Base-by-base conservation (phyloP, 2,797 vertebrate genomes). In the Melanotaenia parkinsoni region DNA sequence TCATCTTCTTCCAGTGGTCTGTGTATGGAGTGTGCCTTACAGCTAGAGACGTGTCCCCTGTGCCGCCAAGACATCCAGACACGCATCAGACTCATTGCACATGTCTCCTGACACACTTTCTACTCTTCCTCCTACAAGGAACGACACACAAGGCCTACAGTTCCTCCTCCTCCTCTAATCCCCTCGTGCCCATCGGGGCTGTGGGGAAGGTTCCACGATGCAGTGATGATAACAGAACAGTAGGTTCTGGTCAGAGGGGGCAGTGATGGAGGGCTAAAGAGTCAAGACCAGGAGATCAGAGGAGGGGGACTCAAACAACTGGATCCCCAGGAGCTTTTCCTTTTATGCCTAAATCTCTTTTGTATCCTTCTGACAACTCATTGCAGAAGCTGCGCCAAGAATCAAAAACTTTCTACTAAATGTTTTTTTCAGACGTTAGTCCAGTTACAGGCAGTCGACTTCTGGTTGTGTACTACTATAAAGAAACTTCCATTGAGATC, bases 11-110 rank as follows among this genome's bases (percentile, higher is more conserved):
- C 9, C 89, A 99, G 98, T 81, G 98, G 98, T 90, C 96, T 99
- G 91, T 99, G 98, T 93, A 99, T 99, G 98, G 96, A 98, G 92
- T 99, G 98, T 98, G 98, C 98, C 96, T 98, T 99, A 97, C 98
- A 98, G 86, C 95, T 99, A 93, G 98, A 99, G 94, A 99, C 96
- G 80, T 99, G 98, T 94, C 98, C 98, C 20, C 94, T 99, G 93
- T 99, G 98, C 94, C 98, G 98, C 84, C 97, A 99, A 91, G 97
- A 99, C 93, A 99, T 99, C 94, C 96, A 98, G 86, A 97, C 95
- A 37, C 95, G 98, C 73, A 96, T 99, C 93, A 97, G 97, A 96
- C 97, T 98, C 91, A 98, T 99, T 88, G 96, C 97, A 74, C 97
- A 99, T 69, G 96, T 99, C 91, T 99, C 98, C 95, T 99, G 98